Evolutionary conservation across 2,113 vertebrate species (phyloP), one percentile per base, ranked within the genome.

Genomic region (Istiophorus platypterus): DNA sequence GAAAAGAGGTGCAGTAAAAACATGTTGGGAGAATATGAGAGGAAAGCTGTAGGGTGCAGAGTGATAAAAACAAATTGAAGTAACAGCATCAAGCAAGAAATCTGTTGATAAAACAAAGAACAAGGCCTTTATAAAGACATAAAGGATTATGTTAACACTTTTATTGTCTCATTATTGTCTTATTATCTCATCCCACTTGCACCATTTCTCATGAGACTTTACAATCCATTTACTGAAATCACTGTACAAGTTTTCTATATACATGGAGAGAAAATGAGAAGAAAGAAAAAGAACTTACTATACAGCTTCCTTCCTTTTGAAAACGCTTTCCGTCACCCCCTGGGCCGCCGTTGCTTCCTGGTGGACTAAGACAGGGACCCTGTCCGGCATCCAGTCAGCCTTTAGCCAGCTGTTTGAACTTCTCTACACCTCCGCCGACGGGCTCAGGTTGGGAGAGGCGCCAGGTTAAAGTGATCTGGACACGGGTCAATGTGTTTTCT

Each of bases 381-480:
- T 26, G 14, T 54, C 27, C 37, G 41, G 62, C 20, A 62, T 74
- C 68, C 70, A 56, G 49, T 42, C 79, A 68, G 54, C 49, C 27
- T 92, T 57, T 58, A 52, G 37, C 49, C 49, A 12, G 39, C 10
- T 89, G 78, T 85, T 89, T 80, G 67, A 20, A 70, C 62, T 42
- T 45, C 67, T 76, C 27, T 62, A 15, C 7, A 11, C 15, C 11
- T 76, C 31, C 31, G 68, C 7, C 9, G 2, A 5, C 11, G 26
- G 29, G 12, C 29, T 41, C 13, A 67, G 51, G 57, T 11, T 9
- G 49, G 71, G 81, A 66, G 7, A 4, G 67, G 18, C 85, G 94
- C 92, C 95, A 95, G 94, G 95, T 95, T 80, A 91, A 67, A 59
- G 78, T 88, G 94, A 92, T 90, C 94, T 85, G 69, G 85, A 56